Percentiles rank a stretch among this genome's conserved stretches.
phyloP scores from a whole-genome alignment of 2,888 invertebrate species.

The Nephrotoma appendiculata region DNA sequence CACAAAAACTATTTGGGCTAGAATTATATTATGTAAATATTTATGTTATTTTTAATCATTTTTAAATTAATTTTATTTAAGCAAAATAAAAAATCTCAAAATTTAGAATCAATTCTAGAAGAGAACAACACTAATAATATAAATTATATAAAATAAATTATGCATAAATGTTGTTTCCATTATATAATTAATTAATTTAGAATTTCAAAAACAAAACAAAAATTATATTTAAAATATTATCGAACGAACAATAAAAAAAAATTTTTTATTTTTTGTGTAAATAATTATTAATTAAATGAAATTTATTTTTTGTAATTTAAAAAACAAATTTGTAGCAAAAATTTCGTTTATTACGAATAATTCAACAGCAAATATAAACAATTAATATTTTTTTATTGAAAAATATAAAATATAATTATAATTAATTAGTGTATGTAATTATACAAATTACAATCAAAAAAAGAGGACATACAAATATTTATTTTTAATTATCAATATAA shows the following conservation, averaged over 20 bases:
- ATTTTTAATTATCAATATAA: background rate
- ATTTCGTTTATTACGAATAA: background rate
- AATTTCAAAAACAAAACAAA: background rate
- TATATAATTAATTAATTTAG: background rate
- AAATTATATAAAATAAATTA: background rate
- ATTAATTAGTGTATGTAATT: background rate
- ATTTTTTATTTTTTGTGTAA: background rate
- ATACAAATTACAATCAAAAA: background rate
- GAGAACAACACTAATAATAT: background rate
- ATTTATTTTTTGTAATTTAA: background rate
- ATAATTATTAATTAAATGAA: background rate
- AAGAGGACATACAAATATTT: background rate
- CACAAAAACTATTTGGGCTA: background rate
- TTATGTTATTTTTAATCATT: background rate
- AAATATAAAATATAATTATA: background rate
- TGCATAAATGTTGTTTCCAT: background rate
- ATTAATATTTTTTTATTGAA: background rate
- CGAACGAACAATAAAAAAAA: background rate
- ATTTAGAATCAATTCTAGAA: background rate
- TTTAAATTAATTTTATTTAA: background rate
- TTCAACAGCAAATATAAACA: background rate
- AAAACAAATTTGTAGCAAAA: background rate
- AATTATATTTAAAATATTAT: background rate
- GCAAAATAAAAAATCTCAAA: background rate
- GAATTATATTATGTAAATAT: background rate